Percentiles rank a stretch among this genome's conserved stretches.
These are phyloP conservation scores for Willowsia nigromaculata DNA, from an alignment of 2,888 invertebrate genomes.

Conservation along the genomic window DNA sequence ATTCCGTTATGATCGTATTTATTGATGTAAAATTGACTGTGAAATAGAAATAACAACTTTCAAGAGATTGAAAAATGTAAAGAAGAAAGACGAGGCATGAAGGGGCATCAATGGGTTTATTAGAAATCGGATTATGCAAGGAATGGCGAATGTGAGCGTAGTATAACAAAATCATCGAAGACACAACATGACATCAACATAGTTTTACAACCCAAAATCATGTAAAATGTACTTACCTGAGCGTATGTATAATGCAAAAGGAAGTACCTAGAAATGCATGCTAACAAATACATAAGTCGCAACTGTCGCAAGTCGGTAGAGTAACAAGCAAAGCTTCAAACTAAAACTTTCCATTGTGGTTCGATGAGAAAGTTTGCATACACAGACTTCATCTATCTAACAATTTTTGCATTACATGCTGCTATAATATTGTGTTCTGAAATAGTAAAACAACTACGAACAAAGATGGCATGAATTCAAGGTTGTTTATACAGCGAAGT, in stretches of 20 bases:
- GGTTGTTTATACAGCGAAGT: background rate
- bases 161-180: background rate
- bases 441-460: background rate
- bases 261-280: background rate
- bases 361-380: background rate
- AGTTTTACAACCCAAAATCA: background rate
- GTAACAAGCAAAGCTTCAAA: too few species aligned
- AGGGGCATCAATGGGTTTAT: too few species aligned
- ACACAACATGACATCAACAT: background rate
- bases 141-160: background rate
- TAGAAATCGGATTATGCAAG: too few species aligned
- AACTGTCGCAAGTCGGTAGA: background rate
- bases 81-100: background rate
- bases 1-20: background rate
- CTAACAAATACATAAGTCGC: background rate
- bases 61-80: background rate
- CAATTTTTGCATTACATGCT: background rate
- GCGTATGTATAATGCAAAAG: background rate
- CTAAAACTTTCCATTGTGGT: background rate
- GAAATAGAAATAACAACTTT: background rate
- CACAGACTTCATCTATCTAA: background rate
- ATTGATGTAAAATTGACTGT: background rate
- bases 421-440: background rate
- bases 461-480: constrained; percentile 9
- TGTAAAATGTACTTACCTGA: background rate